Base-by-base conservation (phyloP, 1,140 invertebrate species). In the Apolygus lucorum region DNA sequence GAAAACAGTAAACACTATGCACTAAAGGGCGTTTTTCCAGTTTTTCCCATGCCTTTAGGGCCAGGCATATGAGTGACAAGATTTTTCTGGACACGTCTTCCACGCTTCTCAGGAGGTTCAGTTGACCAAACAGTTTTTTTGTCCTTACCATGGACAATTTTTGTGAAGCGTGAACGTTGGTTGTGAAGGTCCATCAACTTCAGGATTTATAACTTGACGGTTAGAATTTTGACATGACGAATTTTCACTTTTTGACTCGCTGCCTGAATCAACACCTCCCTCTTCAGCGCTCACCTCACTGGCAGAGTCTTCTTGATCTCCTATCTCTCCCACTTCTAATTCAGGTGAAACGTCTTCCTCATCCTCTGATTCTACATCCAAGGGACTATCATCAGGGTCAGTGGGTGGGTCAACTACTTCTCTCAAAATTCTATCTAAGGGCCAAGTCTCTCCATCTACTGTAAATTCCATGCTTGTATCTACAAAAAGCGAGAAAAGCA, bases 341-440 rank as follows among this genome's bases (percentile, higher is more conserved):
- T 63, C 62, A 11, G 64, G 24, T 68, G 17, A 27, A 49, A 62
- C 21, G 22, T 64, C 28, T 71, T n/a, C n/a, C n/a, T n/a, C n/a
- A n/a, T n/a, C n/a, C n/a, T n/a, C n/a, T n/a, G n/a, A n/a, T n/a
- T n/a, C n/a, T n/a, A n/a, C n/a, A n/a, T n/a, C n/a, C n/a, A n/a
- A n/a, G n/a, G n/a, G n/a, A n/a, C n/a, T n/a, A n/a, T n/a, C n/a
- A n/a, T n/a, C n/a, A n/a, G n/a, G n/a, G n/a, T n/a, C n/a, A n/a
- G n/a, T n/a, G n/a, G n/a, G n/a, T n/a, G n/a, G n/a, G n/a, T n/a
- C n/a, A n/a, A n/a, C n/a, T n/a, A n/a, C n/a, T n/a, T n/a, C n/a
- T n/a, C n/a, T n/a, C n/a, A n/a, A n/a, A n/a, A n/a, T n/a, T n/a
- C n/a, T n/a, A n/a, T n/a, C n/a, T n/a, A n/a, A n/a, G n/a, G n/a